phyloP scores from a whole-genome alignment of 2,113 vertebrate genomes.

The Sapajus apella region DNA sequence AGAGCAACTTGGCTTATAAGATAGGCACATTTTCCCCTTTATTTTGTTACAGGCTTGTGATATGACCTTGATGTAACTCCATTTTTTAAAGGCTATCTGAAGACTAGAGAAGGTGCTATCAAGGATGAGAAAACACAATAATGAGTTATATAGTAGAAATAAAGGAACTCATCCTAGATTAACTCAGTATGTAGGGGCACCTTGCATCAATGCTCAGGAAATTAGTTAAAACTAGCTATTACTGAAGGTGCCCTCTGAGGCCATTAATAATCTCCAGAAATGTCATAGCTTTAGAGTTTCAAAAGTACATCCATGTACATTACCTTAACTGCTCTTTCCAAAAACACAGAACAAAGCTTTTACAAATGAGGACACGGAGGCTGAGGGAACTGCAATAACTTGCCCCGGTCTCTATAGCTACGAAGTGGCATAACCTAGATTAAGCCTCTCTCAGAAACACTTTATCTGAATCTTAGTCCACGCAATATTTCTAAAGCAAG shows the following conservation, averaged over 20 bases:
- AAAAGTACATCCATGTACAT: neutral
- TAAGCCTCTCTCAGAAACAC: neutral
- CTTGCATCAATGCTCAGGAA: conserved; percentile 47
- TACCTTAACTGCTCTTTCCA: neutral
- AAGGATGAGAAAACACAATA: conserved; percentile 26
- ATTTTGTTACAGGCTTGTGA: neutral
- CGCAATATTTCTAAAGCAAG: neutral
- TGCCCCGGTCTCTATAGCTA: neutral
- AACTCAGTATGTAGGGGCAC: neutral
- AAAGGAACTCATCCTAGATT: conserved; percentile 27
- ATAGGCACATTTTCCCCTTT: neutral
- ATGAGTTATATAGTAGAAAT: conserved; percentile 36
- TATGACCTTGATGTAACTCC: neutral
- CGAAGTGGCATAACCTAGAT: neutral
- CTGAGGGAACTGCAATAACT: neutral
- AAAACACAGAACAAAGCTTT: neutral
- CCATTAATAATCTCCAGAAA: conserved; percentile 47
- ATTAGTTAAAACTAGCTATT: conserved; percentile 66
- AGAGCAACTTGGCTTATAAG: neutral
- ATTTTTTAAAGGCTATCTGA: conserved; percentile 26
- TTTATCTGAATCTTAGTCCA: neutral
- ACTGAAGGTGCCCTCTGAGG: conserved; percentile 52
- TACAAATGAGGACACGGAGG: neutral
- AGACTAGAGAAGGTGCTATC: neutral
- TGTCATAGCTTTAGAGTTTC: conserved; percentile 18